These are phyloP conservation scores for Candoia aspera DNA, from an alignment of 2,113 vertebrate genomes.

Conservation along the genomic window DNA sequence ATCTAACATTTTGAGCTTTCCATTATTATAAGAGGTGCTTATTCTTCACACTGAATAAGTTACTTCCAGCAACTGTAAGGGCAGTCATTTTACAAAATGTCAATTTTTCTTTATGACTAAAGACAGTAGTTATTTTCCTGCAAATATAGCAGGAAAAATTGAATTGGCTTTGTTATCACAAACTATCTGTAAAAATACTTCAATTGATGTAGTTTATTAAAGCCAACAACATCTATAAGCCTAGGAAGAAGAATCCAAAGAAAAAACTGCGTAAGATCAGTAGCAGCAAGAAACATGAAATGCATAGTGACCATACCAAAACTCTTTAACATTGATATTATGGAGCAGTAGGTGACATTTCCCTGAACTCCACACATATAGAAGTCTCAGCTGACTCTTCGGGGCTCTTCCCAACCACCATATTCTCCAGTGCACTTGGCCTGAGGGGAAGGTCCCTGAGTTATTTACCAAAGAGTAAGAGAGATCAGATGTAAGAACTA, in stretches of 20 bases:
- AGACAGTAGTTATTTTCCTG: neutral
- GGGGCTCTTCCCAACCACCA: neutral
- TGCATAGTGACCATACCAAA: neutral
- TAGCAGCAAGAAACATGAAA: neutral
- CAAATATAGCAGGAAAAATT: neutral
- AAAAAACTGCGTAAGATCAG: neutral
- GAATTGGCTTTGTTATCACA: constrained; percentile 10
- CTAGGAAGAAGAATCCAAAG: neutral
- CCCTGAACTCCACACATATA: neutral
- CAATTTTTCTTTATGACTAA: constrained; percentile 10
- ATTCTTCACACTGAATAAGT: neutral
- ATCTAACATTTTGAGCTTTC: neutral
- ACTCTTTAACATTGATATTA: neutral
- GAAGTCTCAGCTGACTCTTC: neutral
- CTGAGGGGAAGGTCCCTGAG: neutral
- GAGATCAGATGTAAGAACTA: neutral
- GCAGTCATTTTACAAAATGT: neutral
- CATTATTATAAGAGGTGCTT: neutral
- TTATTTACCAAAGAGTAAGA: no score
- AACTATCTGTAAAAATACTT: constrained; percentile 1
- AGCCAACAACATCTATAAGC: neutral
- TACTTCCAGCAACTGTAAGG: neutral
- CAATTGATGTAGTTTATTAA: neutral
- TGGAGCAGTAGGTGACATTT: neutral
- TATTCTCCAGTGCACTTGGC: neutral